Evolutionary conservation across 2,888 invertebrate species (phyloP).

Genomic region (Gymnocheta viridis): DNA sequence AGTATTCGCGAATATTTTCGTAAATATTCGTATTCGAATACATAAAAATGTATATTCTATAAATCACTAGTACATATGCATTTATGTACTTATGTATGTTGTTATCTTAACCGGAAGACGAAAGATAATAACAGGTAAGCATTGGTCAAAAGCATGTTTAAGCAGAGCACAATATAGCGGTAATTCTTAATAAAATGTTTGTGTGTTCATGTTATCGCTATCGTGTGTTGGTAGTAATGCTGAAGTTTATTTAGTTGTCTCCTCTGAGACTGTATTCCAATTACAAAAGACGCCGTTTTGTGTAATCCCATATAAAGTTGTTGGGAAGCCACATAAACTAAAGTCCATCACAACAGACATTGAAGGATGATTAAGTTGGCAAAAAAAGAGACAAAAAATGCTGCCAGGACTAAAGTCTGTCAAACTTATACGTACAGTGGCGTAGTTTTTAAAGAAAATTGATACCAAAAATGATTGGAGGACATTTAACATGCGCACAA

Average conservation of each 20-base stretch:
- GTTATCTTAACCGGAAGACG: conserved; percentile 30
- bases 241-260: conserved; percentile 18
- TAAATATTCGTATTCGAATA: no score
- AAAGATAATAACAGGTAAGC: conserved; percentile 42
- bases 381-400: neutral
- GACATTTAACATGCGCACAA: no score
- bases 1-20: no score
- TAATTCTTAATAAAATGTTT: neutral
- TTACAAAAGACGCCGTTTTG: conserved; percentile 36
- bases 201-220: neutral
- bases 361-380: conserved; percentile 44
- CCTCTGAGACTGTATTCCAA: conserved; percentile 30
- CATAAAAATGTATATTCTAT: no score
- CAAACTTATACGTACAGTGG: conserved; percentile 29
- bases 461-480: no score
- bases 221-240: neutral
- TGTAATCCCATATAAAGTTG: conserved; percentile 16
- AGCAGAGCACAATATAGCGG: conserved; percentile 19
- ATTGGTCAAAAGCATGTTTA: conserved; percentile 38
- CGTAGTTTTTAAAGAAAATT: no score
- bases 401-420: conserved; percentile 19
- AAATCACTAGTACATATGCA: no score
- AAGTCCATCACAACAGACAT: conserved; percentile 34
- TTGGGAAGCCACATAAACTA: conserved; percentile 31
- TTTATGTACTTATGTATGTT: neutral